phyloP scores from a whole-genome alignment of 2,888 invertebrate genomes.

The Spodoptera picta region DNA sequence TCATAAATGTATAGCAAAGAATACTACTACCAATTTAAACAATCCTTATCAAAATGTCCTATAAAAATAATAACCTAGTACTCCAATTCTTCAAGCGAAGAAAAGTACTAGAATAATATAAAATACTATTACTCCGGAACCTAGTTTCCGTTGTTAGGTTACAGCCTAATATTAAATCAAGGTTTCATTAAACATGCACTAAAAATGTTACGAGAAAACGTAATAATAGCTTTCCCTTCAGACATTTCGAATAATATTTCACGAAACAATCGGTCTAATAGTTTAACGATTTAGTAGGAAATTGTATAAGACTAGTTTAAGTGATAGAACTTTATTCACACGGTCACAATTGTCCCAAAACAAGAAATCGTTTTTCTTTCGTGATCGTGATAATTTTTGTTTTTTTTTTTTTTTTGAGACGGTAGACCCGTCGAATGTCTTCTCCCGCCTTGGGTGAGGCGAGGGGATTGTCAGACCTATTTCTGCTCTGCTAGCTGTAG shows the following conservation, averaged over 20 bases:
- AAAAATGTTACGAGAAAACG: conserved; percentile 6
- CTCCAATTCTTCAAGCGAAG: too few species aligned
- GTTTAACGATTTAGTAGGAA: too few species aligned
- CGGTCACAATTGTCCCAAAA: too few species aligned
- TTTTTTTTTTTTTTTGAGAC: too few species aligned
- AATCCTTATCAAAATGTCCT: background rate
- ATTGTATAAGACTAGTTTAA: too few species aligned
- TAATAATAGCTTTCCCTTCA: background rate
- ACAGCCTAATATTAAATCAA: conserved; percentile 7
- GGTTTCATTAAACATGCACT: conserved; percentile 20
- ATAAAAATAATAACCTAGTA: too few species aligned
- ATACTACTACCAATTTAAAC: background rate
- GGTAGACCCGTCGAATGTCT: too few species aligned
- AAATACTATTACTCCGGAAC: conserved; percentile 6
- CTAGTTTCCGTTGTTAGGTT: conserved; percentile 11
- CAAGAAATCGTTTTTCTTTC: too few species aligned
- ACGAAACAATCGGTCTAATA: background rate
- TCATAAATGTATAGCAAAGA: background rate
- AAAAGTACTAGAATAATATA: background rate
- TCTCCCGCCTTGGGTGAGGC: too few species aligned
- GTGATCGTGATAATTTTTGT: too few species aligned
- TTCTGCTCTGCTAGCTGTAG: too few species aligned
- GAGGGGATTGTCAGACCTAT: background rate
- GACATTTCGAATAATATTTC: background rate
- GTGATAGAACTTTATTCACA: too few species aligned